A percentile compares a stretch with the other conserved stretches of the same genome.
Evolutionary conservation across 2,888 invertebrate species (phyloP).

Genomic region (Ophion ventricosus): DNA sequence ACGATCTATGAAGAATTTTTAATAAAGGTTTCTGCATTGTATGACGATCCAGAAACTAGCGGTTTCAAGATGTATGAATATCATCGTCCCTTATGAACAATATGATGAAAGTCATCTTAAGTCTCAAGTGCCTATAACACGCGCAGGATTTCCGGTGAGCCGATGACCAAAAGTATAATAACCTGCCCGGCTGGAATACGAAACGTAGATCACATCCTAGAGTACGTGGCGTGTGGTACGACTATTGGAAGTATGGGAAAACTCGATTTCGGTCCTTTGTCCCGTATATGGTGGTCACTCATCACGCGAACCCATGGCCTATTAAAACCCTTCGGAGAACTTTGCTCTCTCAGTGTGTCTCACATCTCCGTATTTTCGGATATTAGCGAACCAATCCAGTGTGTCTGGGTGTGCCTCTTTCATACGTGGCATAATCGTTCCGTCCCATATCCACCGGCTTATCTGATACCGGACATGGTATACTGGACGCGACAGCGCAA

Average conservation of each 20-base stretch:
- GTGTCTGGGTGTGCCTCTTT: slow-evolving; percentile 33
- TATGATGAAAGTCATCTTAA: neutral
- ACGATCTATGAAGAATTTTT: too few species aligned
- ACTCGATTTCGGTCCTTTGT: slow-evolving; percentile 57
- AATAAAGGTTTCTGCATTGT: too few species aligned
- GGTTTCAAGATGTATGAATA: too few species aligned
- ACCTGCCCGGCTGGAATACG: slow-evolving; percentile 53
- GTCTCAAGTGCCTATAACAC: neutral
- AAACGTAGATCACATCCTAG: slow-evolving; percentile 20
- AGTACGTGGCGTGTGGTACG: neutral
- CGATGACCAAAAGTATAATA: slow-evolving; percentile 61
- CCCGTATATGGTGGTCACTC: slow-evolving; percentile 55
- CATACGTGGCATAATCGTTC: slow-evolving; percentile 62
- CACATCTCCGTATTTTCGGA: slow-evolving; percentile 20
- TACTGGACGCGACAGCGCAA: slow-evolving; percentile 57
- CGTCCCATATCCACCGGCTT: slow-evolving; percentile 36
- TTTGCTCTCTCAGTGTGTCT: slow-evolving; percentile 34
- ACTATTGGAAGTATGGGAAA: slow-evolving; percentile 29
- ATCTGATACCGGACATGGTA: slow-evolving; percentile 24
- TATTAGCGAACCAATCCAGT: slow-evolving; percentile 42
- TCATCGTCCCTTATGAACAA: neutral
- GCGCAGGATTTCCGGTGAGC: slow-evolving; percentile 54
- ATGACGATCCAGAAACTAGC: too few species aligned
- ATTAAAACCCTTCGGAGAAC: slow-evolving; percentile 57
- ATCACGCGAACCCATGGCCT: slow-evolving; percentile 45